These are phyloP conservation scores for Pica pica DNA, from an alignment of 2,113 vertebrate genomes.

Conservation along the genomic window DNA sequence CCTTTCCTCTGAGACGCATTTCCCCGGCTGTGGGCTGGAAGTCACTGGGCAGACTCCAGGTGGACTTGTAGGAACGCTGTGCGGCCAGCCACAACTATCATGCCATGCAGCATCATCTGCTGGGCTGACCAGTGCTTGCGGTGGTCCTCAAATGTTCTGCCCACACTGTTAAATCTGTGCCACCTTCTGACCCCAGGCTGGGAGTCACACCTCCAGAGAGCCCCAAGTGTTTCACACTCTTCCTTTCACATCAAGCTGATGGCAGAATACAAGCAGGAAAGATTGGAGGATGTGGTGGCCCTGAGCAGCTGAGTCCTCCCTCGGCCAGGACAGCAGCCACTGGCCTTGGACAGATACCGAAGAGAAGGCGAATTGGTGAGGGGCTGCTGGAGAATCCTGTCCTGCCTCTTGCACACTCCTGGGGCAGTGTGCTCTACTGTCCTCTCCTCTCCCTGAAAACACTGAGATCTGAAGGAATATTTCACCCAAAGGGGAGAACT, in stretches of 20 bases:
- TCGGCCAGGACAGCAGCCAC: neutral
- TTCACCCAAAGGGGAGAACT: neutral
- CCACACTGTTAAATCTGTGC: neutral
- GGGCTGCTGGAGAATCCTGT: neutral
- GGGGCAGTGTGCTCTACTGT: fast-evolving
- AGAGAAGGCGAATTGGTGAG: neutral
- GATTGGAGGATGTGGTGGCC: neutral
- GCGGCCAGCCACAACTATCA: neutral
- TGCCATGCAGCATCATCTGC: neutral
- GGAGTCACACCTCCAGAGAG: neutral
- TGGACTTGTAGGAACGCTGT: neutral
- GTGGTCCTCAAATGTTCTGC: neutral
- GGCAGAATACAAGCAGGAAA: neutral
- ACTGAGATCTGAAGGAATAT: neutral
- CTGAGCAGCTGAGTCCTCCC: neutral
- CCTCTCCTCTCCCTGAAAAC: neutral
- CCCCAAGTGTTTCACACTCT: neutral
- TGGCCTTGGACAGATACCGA: neutral
- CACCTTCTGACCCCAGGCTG: fast-evolving
- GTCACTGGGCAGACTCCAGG: neutral
- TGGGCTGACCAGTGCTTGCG: neutral
- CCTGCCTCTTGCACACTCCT: neutral
- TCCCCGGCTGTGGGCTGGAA: neutral
- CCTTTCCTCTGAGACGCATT: neutral
- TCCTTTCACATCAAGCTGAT: neutral